Evolutionary conservation across 2,888 invertebrate genomes (phyloP), one percentile per base, ranked within the genome.

Genomic region (Pomacea canaliculata): DNA sequence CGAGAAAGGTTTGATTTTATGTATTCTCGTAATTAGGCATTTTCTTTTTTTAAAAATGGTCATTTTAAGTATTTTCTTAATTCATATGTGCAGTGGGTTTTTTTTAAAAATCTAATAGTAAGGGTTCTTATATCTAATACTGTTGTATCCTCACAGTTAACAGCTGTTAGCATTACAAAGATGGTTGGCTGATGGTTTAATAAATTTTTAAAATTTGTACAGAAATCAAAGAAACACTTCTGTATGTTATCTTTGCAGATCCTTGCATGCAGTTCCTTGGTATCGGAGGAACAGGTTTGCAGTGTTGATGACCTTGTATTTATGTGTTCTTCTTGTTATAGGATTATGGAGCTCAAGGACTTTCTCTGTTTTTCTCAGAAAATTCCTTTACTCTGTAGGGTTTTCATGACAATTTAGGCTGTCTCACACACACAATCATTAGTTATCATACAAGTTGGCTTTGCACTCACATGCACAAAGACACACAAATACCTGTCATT

Each of bases 291-390:
- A 88, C 79, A 86, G 84, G 78, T 87, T 87, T 80, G 77, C 81
- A 1, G 76, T 86, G 23, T 78, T 87, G 82, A 85, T 88, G 83
- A 71, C 83, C 7, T 73, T 85, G 4, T 88, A 88, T 79, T 78
- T 85, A 37, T 67, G 85, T 10, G 77, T 88, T 37, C 79, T 88
- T 27, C 80, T 84, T 75, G 82, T 83, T 46, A 81, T 88, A 23
- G 88, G 87, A 7, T 75, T 88, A 27, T 81, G 83, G 69, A 88
- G 85, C 75, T 88, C 88, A 37, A 83, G 82, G 71, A 78, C 82
- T 37, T 86, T 86, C 68, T 82, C 84, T 75, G 80, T 78, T 63
- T 76, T 82, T 48, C 71, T 83, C 59, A 76, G 80, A 48, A 80
- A 81, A 49, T 63, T 83, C 23, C 82, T 77, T 19, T 76, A 76